A percentile compares a stretch with the other conserved stretches of the same genome.
Conservation (phyloP, 2,888 invertebrate genomes). For the Blastobasis lacticolella region DNA sequence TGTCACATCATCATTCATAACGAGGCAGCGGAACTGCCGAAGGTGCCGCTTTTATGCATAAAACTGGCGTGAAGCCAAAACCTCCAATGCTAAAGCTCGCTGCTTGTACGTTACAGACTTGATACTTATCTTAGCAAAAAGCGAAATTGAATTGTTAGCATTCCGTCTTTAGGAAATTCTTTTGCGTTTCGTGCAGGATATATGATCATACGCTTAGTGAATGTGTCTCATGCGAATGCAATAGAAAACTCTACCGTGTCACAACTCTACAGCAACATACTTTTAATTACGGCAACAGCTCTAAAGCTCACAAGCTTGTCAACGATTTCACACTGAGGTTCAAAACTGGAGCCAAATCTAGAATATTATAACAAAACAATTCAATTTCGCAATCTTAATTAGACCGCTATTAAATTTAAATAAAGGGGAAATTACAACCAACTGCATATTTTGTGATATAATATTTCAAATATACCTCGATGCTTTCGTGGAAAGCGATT, state of each 20-base stretch:
- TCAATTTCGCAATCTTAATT: slow-evolving; percentile 42
- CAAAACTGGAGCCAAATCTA: slow-evolving; percentile 6
- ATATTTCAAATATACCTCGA: slow-evolving; percentile 3
- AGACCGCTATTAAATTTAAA: neutral
- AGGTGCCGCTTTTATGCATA: slow-evolving; percentile 43
- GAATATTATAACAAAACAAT: slow-evolving; percentile 34
- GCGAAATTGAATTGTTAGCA: slow-evolving; percentile 73
- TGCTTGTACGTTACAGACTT: slow-evolving; percentile 46
- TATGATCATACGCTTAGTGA: slow-evolving; percentile 23
- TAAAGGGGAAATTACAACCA: slow-evolving; percentile 2
- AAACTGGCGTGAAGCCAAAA: slow-evolving; percentile 58
- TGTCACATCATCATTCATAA: slow-evolving; percentile 43
- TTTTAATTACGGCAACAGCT: slow-evolving; percentile 17
- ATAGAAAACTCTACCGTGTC: slow-evolving; percentile 54
- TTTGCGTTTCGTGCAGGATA: neutral
- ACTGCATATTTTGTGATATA: slow-evolving; percentile 1
- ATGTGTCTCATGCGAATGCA: slow-evolving; percentile 59
- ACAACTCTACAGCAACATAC: slow-evolving; percentile 41
- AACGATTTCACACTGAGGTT: neutral
- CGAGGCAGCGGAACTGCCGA: slow-evolving; percentile 51
- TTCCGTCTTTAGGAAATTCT: slow-evolving; percentile 55
- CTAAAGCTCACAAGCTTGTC: slow-evolving; percentile 7
- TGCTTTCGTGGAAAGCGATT: slow-evolving; percentile 4
- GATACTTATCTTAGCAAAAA: slow-evolving; percentile 61
- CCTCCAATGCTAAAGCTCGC: slow-evolving; percentile 55